Evolutionary conservation across 2,888 invertebrate species (phyloP).

Genomic region (Yponomeuta cagnagella): DNA sequence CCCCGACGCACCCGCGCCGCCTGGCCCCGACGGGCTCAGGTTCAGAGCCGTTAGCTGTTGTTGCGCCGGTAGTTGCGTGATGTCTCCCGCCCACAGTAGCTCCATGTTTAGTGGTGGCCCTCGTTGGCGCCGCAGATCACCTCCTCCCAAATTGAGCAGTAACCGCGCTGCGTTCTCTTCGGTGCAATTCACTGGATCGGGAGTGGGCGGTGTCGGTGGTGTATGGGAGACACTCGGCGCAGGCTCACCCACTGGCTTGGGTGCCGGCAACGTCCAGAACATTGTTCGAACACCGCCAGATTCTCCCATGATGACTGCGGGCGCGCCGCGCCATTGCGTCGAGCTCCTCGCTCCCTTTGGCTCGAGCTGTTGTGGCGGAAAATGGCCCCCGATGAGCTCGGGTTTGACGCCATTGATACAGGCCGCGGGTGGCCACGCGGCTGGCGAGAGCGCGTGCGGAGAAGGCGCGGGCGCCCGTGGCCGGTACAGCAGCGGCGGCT

Average conservation of each 20-base stretch:
- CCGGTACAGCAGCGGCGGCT: constrained; percentile 52
- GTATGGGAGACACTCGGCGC: constrained; percentile 70
- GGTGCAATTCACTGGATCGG: constrained; percentile 67
- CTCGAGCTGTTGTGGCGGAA: constrained; percentile 66
- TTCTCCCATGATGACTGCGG: constrained; percentile 95
- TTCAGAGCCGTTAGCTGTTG: constrained; percentile 88
- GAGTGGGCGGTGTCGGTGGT: constrained; percentile 72
- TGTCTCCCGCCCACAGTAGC: constrained; percentile 91
- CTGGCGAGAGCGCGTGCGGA: constrained; percentile 52
- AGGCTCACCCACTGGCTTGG: constrained; percentile 66
- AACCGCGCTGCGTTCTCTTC: constrained; percentile 82
- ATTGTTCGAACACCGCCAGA: constrained; percentile 89
- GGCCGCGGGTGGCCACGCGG: constrained; percentile 75
- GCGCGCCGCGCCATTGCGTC: constrained; percentile 79
- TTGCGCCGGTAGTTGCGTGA: constrained; percentile 87
- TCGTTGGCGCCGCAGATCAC: constrained; percentile 76
- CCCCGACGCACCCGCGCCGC: constrained; percentile 33
- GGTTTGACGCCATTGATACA: constrained; percentile 88
- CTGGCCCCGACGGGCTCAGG: constrained; percentile 77
- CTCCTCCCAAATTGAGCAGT: constrained; percentile 83
- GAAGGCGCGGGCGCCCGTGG: constrained; percentile 56
- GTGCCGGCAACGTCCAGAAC: constrained; percentile 80
- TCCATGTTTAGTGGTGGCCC: constrained; percentile 91
- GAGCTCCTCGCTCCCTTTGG: constrained; percentile 56
- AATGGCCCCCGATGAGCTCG: constrained; percentile 83